Evolutionary conservation across 2,888 invertebrate species (phyloP).

Genomic region (Phytoseiulus persimilis): DNA sequence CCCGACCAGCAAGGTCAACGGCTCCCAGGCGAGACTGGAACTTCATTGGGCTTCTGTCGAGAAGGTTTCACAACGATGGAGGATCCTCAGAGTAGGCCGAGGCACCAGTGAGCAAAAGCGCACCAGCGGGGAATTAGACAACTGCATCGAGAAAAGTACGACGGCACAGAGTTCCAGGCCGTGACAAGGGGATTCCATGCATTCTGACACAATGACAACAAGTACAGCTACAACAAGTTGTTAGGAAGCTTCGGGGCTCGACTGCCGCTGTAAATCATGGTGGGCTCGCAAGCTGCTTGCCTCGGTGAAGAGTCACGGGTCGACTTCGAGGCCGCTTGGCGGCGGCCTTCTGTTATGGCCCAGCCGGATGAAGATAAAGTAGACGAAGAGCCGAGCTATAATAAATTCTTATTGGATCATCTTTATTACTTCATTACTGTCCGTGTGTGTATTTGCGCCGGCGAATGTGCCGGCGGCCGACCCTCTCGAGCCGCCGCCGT

Average conservation of each 20-base stretch:
- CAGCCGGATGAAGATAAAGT: neutral
- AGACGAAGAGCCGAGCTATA: neutral
- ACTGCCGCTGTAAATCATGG: neutral
- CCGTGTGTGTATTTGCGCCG: neutral
- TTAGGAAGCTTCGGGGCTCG: neutral
- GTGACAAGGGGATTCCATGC: too few species aligned
- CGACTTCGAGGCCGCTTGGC: neutral
- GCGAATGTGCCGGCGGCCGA: neutral
- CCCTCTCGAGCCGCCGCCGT: neutral
- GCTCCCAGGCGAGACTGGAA: too few species aligned
- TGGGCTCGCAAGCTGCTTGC: neutral
- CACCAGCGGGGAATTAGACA: too few species aligned
- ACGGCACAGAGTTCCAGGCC: too few species aligned
- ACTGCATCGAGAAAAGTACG: too few species aligned
- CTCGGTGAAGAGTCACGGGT: neutral
- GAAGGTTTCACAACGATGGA: too few species aligned
- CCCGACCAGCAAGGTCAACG: too few species aligned
- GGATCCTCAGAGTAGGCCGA: too few species aligned
- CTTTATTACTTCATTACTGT: conserved; percentile 5
- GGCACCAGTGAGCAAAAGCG: too few species aligned
- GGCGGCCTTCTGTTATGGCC: neutral
- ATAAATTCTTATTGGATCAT: conserved; percentile 5
- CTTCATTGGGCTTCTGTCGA: too few species aligned
- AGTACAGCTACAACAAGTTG: neutral
- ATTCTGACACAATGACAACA: too few species aligned